Base-by-base conservation (phyloP, 2,888 invertebrate genomes). In the Agrochola circellaris region DNA sequence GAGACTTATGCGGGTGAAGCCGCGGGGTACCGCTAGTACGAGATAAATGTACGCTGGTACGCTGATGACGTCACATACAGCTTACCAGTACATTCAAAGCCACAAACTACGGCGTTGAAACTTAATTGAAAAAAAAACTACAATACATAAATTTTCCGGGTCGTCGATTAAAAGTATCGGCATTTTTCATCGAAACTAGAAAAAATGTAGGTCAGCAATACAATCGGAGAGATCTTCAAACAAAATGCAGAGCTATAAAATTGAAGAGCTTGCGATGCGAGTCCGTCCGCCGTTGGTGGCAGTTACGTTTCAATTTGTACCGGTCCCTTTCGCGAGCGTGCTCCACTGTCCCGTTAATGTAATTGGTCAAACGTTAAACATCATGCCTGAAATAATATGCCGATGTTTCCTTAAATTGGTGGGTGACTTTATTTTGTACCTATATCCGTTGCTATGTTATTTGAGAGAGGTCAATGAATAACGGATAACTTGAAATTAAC, bases 191-290 rank as follows among this genome's bases (percentile, higher is more conserved):
- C 64, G 42, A 72, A 75, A 79, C 78, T 79, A 80, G 61, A 77
- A 76, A 74, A 68, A 78, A 88, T 78, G 0, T 81, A 80, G 87
- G 87, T 86, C 86, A 86, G 76, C 78, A 79, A 77, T 62, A 86
- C 79, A 84, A 86, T 84, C 77, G 81, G 73, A 71, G 75, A 79
- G 73, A 75, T 84, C 85, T 81, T 83, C 82, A 87, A 88, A 88
- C 75, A 81, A 88, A 87, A 87, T 86, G 83, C 81, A 80, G 71
- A 65, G 77, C 80, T 82, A 81, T 88, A 83, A 85, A 85, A 86
- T 87, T 86, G 80, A 82, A 85, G 81, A 78, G 88, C 62, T 72
- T 51, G 72, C 73, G 75, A 75, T 38, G 68, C 56, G 56, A 68
- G 54, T 20, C 20, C 54, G 66, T 60, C 56, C 62, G 51, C n/a